phyloP scores from a whole-genome alignment of 2,888 invertebrate species.

The Oscheius sp. region DNA sequence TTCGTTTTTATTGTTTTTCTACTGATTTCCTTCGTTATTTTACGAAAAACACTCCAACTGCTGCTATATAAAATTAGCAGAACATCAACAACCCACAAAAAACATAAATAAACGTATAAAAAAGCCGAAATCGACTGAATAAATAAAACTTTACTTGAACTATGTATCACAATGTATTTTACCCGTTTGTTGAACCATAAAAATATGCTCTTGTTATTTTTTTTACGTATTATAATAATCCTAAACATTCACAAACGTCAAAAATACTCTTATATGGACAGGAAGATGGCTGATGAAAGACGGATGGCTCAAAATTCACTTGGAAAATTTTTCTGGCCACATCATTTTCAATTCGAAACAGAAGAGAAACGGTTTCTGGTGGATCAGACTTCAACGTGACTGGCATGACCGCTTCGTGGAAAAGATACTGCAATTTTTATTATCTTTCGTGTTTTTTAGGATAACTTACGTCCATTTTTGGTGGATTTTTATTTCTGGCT shows the following conservation, averaged over 20 bases:
- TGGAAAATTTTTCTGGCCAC: neutral
- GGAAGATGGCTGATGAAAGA: neutral
- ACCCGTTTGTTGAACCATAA: neutral
- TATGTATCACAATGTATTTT: neutral
- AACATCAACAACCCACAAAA: neutral
- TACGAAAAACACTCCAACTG: neutral
- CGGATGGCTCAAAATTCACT: constrained; percentile 9
- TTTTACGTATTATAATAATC: neutral
- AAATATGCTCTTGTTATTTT: neutral
- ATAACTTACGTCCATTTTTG: constrained; percentile 22
- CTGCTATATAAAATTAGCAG: no score
- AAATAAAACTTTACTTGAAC: neutral
- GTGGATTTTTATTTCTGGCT: constrained; percentile 3
- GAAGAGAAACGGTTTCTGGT: neutral
- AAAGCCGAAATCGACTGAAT: constrained; percentile 15
- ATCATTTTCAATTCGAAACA: constrained; percentile 15
- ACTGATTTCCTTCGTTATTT: neutral
- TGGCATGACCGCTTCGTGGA: constrained; percentile 7
- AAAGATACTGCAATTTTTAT: constrained; percentile 20
- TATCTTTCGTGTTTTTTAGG: neutral
- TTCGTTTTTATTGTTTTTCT: neutral
- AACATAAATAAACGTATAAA: constrained; percentile 57
- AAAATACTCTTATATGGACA: constrained; percentile 16
- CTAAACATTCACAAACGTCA: constrained; percentile 18
- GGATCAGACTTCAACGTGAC: neutral